Evolutionary conservation across 2,888 invertebrate species (phyloP).

Genomic region (Mythimna pallens): DNA sequence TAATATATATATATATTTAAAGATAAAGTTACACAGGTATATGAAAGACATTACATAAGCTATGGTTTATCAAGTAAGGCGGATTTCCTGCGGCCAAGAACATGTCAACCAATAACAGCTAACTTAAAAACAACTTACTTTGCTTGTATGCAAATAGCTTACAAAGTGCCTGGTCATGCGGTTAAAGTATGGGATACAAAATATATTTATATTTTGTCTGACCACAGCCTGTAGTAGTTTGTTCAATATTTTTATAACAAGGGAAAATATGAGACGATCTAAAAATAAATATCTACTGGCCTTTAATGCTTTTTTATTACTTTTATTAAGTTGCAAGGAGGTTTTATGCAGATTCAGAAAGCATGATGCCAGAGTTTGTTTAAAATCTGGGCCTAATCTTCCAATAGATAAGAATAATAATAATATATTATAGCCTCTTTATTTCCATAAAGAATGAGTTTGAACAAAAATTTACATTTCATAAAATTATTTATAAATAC

Average conservation of each 20-base stretch:
- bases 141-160: conserved; percentile 24
- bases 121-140: conserved; percentile 22
- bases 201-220: conserved; percentile 25
- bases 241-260: conserved; percentile 40
- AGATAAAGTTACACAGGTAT: too few relatives aligned
- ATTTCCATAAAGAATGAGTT: too few relatives aligned
- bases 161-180: conserved; percentile 30
- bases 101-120: background rate
- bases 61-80: background rate
- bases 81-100: background rate
- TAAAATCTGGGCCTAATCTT: too few relatives aligned
- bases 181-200: conserved; percentile 12
- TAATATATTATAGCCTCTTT: too few relatives aligned
- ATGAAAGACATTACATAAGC: background rate
- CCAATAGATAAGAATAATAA: too few relatives aligned
- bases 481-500: too few relatives aligned
- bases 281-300: conserved; percentile 25
- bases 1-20: too few relatives aligned
- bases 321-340: background rate
- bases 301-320: background rate
- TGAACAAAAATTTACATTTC: too few relatives aligned
- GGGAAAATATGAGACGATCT: conserved; percentile 16
- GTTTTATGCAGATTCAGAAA: background rate
- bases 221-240: conserved; percentile 24
- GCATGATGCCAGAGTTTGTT: too few relatives aligned